Evolutionary conservation across 2,113 vertebrate genomes (phyloP).

Genomic region (Tragelaphus buxtoni): DNA sequence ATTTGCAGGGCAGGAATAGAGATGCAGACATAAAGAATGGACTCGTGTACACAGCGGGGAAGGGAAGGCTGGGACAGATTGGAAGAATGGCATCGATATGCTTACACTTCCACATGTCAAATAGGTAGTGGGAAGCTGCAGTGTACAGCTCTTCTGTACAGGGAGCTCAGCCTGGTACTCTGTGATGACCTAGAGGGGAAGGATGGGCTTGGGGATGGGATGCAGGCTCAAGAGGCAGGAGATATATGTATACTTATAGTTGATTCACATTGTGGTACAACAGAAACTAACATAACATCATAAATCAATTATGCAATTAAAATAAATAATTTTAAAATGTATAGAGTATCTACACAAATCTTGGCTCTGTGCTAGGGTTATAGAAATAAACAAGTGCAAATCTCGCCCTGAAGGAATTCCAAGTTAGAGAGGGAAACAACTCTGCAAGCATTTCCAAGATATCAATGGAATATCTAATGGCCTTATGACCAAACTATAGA

Average conservation of each 20-base stretch:
- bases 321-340: not conserved
- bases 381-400: not conserved
- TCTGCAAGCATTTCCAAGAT: not conserved
- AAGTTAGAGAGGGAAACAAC: not conserved
- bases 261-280: not conserved
- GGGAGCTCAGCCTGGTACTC: not conserved
- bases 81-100: not conserved
- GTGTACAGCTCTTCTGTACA: accelerated
- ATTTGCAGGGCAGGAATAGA: not conserved
- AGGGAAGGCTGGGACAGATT: not conserved
- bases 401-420: not conserved
- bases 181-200: not conserved
- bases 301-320: not conserved
- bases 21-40: not conserved
- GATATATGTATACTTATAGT: not conserved
- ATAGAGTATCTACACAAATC: not conserved
- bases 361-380: not conserved
- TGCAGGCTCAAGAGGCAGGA: not conserved
- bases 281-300: not conserved
- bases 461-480: not conserved
- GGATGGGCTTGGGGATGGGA: not conserved
- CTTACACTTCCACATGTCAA: not conserved
- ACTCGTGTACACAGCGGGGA: not conserved
- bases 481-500: not conserved
- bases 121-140: not conserved